Evolutionary conservation across 2,113 vertebrate species (phyloP), one percentile per base, ranked within the genome.

Genomic region (Guaruba guarouba): DNA sequence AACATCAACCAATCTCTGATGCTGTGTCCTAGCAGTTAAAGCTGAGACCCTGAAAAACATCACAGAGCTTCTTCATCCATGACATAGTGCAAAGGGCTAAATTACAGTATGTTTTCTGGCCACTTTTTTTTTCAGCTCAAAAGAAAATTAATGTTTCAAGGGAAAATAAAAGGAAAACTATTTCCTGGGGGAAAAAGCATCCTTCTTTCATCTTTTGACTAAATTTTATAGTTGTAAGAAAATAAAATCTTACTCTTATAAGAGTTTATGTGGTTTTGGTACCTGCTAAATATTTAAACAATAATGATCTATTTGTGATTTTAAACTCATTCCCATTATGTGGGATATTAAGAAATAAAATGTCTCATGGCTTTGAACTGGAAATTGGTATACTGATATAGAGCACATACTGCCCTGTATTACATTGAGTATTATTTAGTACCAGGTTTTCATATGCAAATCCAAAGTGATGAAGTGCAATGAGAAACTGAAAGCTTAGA

Each of bases 51-150:
- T 73, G 44, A 37, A 82, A 86, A 88, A 90, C 77, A 73, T 61
- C 81, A 71, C 49, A 49, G n/a, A 82, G 82, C 39, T 79, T 52
- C 66, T 77, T 96, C 78, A 93, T 86, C 89, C 43, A 11, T 43
- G 67, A 49, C 88, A 75, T 27, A 91, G 20, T 67, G 28, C 73
- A 93, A 76, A 95, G 74, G 80, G 74, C 68, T 96, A 93, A 90
- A 64, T 35, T 82, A 71, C 3, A 76, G 31, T 43, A 17, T 55
- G 8, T 61, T 57, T 88, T 73, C 54, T 59, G 59, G 66, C 27
- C 43, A 1, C 55, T 66, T 54, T 62, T 61, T 71, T 59, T 87
- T 91, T 81, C 43, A 25, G 44, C 63, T 77, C 49, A 49, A 51
- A 85, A 17, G 20, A 83, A 80, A 92, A 83, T 20, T 18, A 66